Percentiles rank a stretch among this genome's conserved stretches.
Conservation (phyloP, 2,113 vertebrate species). For the Seriola dumerili region DNA sequence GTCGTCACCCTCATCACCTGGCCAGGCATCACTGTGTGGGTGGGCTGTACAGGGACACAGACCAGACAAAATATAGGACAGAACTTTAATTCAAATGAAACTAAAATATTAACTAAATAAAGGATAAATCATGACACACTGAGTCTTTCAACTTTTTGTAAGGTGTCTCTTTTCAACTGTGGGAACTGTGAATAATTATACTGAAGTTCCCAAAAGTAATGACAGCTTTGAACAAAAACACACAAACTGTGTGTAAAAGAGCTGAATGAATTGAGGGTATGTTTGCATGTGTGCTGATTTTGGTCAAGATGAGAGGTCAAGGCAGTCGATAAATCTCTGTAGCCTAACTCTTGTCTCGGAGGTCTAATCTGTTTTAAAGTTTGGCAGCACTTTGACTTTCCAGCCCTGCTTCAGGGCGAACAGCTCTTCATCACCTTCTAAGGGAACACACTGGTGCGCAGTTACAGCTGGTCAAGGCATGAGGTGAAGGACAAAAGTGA, state of each 20-base stretch:
- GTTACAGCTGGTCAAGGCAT: slow-evolving; percentile 49
- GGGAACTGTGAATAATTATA: neutral
- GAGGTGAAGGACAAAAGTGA: slow-evolving; percentile 44
- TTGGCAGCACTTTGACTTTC: slow-evolving; percentile 45
- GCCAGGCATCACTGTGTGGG: slow-evolving; percentile 99
- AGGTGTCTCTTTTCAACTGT: neutral
- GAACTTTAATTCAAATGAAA: neutral
- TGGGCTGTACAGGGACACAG: slow-evolving; percentile 86
- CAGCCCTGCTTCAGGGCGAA: slow-evolving; percentile 25
- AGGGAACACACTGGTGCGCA: slow-evolving; percentile 44
- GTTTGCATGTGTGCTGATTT: slow-evolving; percentile 27
- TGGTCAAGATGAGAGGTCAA: neutral
- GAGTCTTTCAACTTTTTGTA: neutral
- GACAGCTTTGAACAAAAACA: neutral
- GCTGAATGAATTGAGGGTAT: neutral
- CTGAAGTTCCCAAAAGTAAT: neutral
- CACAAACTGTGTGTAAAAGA: neutral
- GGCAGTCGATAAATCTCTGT: slow-evolving; percentile 18
- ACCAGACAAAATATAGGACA: neutral
- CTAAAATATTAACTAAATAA: neutral
- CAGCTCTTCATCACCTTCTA: slow-evolving; percentile 53
- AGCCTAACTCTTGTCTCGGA: slow-evolving; percentile 34
- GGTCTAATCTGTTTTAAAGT: slow-evolving; percentile 47
- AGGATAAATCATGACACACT: neutral
- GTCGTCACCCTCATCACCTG: slow-evolving; percentile 99